A percentile compares a stretch with the other conserved stretches of the same genome.
Conservation (phyloP, 1,140 invertebrate species). For the Zaprionus gabonicus region DNA sequence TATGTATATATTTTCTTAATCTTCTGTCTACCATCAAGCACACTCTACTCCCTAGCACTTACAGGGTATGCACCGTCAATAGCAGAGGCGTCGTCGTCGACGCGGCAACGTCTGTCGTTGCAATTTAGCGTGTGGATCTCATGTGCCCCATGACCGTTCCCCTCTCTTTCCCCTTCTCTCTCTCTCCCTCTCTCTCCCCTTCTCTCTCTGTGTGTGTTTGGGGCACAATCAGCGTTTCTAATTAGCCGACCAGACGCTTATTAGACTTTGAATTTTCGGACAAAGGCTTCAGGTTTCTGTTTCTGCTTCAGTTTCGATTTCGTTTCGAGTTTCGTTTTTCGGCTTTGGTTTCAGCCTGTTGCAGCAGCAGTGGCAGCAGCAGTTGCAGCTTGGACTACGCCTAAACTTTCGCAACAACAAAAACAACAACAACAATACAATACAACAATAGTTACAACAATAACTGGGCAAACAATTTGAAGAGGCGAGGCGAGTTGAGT, state of each 20-base stretch:
- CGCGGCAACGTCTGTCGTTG: constrained; percentile 22
- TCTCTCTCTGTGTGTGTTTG: constrained; percentile 11
- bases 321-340: background rate
- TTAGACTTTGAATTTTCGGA: constrained; percentile 55
- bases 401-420: constrained; percentile 44
- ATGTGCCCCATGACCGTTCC: constrained; percentile 1
- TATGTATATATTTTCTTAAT: background rate
- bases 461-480: constrained; percentile 28
- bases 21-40: background rate
- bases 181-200: constrained; percentile 7
- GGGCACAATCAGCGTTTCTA: constrained; percentile 65
- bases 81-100: constrained; percentile 29
- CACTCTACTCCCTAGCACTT: background rate
- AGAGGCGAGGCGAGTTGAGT: constrained; percentile 10
- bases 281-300: constrained; percentile 51
- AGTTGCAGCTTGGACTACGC: constrained; percentile 11
- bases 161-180: background rate
- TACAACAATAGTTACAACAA: constrained; percentile 43
- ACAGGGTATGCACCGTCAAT: constrained; percentile 33
- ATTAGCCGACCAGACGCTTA: constrained; percentile 70
- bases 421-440: constrained; percentile 42
- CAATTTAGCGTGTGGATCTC: constrained; percentile 42
- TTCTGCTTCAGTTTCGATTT: constrained; percentile 8
- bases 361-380: background rate
- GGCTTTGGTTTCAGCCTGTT: constrained; percentile 12